Percentiles rank a stretch among this genome's conserved stretches.
phyloP scores from a whole-genome alignment of 2,113 vertebrate species.

The Propithecus coquereli region DNA sequence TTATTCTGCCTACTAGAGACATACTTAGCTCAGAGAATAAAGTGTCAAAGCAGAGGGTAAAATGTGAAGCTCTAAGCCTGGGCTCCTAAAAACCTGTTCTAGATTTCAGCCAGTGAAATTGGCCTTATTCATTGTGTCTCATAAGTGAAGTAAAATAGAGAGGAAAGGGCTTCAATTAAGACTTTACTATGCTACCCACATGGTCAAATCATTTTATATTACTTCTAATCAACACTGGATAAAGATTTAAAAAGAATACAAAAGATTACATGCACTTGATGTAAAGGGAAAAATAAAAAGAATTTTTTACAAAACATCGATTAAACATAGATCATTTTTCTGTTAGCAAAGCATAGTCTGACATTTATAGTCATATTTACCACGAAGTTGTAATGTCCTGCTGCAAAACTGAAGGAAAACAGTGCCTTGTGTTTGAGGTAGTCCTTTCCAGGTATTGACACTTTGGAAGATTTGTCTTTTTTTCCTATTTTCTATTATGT shows the following conservation, averaged over 20 bases:
- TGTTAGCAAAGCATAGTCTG: not conserved
- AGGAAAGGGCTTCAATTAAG: not conserved
- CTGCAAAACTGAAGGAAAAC: not conserved
- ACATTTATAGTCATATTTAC: not conserved
- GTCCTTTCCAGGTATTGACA: not conserved
- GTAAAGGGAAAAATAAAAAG: not conserved
- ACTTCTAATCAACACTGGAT: not conserved
- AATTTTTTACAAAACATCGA: not conserved
- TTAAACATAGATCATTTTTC: not conserved
- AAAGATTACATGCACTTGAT: not conserved
- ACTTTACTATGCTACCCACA: not conserved
- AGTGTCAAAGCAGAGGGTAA: not conserved
- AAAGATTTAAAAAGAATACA: not conserved
- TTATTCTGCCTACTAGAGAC: not conserved
- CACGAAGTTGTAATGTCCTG: too few relatives aligned
- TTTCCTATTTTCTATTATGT: not conserved
- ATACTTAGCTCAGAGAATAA: not conserved
- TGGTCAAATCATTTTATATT: not conserved
- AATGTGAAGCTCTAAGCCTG: not conserved
- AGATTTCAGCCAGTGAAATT: not conserved
- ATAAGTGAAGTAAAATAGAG: not conserved
- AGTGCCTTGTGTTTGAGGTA: not conserved
- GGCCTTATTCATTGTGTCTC: not conserved
- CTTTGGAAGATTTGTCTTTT: not conserved
- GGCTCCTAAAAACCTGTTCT: not conserved